A percentile compares a stretch with the other conserved stretches of the same genome.
These are phyloP conservation scores for Oxyteleia sp. DNA, from an alignment of 2,888 invertebrate species.

Conservation along the genomic window DNA sequence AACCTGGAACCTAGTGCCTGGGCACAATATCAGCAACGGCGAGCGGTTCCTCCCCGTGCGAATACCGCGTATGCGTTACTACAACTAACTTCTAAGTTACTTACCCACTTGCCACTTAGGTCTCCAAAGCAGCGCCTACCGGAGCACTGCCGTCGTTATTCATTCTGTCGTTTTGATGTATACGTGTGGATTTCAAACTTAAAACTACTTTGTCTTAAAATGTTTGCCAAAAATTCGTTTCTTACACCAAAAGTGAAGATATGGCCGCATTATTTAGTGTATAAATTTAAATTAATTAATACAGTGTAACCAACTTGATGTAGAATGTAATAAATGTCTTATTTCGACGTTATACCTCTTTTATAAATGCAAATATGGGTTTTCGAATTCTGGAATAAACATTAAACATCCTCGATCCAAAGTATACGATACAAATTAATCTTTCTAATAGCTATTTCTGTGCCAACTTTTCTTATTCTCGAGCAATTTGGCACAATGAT, in stretches of 20 bases:
- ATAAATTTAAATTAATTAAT: too few species aligned
- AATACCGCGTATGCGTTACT: slow-evolving; percentile 68
- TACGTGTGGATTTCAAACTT: slow-evolving; percentile 61
- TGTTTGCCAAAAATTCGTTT: slow-evolving; percentile 33
- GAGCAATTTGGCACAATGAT: slow-evolving; percentile 62
- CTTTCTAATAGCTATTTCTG: slow-evolving; percentile 50
- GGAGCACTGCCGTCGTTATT: slow-evolving; percentile 71
- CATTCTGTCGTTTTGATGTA: slow-evolving; percentile 73
- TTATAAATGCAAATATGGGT: too few species aligned
- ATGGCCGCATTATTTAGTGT: too few species aligned
- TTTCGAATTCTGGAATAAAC: too few species aligned
- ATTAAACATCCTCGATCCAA: too few species aligned
- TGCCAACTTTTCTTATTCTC: slow-evolving; percentile 66
- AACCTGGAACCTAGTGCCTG: slow-evolving; percentile 72
- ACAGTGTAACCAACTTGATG: too few species aligned
- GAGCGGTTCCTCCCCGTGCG: slow-evolving; percentile 52
- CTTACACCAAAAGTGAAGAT: too few species aligned
- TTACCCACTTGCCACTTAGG: slow-evolving; percentile 85
- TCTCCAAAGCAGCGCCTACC: slow-evolving; percentile 75
- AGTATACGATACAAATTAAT: slow-evolving; percentile 54
- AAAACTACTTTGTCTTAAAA: slow-evolving; percentile 53
- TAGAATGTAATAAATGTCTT: too few species aligned
- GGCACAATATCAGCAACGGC: slow-evolving; percentile 59
- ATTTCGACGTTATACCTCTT: too few species aligned
- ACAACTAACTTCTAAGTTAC: slow-evolving; percentile 83